Conservation (phyloP, 2,113 vertebrate genomes). For the Hemiscyllium ocellatum region DNA sequence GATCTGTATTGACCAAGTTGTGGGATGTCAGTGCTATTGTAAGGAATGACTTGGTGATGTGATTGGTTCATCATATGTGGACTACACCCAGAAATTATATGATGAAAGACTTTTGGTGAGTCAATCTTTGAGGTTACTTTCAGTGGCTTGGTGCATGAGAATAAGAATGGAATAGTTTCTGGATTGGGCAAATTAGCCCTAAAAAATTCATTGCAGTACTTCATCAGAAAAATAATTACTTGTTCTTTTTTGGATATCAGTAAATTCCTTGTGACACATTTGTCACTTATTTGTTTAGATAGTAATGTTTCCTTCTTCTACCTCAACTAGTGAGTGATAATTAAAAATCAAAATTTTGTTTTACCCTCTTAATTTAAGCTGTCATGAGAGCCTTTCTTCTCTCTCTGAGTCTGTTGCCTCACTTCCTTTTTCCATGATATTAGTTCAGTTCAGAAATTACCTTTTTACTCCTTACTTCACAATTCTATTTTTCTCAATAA, state of each 20-base stretch:
- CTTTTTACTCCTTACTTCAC: background rate
- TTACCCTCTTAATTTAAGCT: background rate
- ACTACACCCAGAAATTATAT: no score
- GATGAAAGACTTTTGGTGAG: background rate
- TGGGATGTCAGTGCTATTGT: no score
- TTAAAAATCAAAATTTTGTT: background rate
- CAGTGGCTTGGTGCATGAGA: background rate
- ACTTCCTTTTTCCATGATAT: background rate
- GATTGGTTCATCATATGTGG: no score
- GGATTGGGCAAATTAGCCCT: background rate
- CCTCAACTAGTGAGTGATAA: background rate
- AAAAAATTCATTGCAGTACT: background rate
- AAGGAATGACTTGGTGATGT: no score
- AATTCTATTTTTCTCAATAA: background rate
- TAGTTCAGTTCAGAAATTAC: background rate
- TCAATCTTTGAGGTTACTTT: background rate
- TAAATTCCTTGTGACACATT: background rate
- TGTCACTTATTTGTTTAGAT: background rate
- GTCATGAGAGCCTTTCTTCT: background rate
- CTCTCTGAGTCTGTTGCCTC: background rate
- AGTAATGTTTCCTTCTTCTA: background rate
- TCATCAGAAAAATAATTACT: background rate
- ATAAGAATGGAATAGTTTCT: no score
- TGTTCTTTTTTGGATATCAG: no score
- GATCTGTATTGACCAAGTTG: no score